Evolutionary conservation across 2,797 vertebrate genomes (phyloP), one percentile per base, ranked within the genome.

Genomic region (Morelia viridis): DNA sequence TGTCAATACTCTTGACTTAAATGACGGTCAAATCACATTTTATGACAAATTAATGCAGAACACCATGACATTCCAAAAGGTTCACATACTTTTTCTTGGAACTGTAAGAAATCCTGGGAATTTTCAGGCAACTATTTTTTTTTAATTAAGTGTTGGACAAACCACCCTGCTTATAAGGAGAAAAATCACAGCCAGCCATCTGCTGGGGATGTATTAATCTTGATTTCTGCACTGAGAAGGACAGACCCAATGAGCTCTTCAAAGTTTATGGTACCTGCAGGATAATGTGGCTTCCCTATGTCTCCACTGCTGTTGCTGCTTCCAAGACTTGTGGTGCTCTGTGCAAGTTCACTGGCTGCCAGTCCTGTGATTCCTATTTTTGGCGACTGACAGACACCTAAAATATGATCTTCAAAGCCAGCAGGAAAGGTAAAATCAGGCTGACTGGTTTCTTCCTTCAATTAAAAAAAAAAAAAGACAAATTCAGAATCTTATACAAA

Each of bases 251-350:
- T 24, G 19, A 24, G 22, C 76, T 22, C 11, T 46, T 80, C 41
- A 24, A 46, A 46, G 76, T 46, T 80, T 46, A 46, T 46, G 41
- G 76, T 96, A 99, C 99, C 97, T 94, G 98, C 93, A 91, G 95
- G 96, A 50, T 97, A 98, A n/a, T 97, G 98, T 9, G 97, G 97
- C 91, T 98, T 97, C 93, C 98, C 98, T 0, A 96, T 96, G 93
- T 99, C 99, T 19, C 99, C 99, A 97, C 99, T 98, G 95, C 98
- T 98, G 35, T 97, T 98, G 97, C 98, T 99, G 94, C 99, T 99
- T 92, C 98, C 99, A 89, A 99, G 97, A 95, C 99, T 99, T 91
- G 98, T 99, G 96, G 96, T 98, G 96, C 99, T 99, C 96, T 98
- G 98, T 85, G 98, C 98, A 57, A 99, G 98, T 24, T 98, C 99